Evolutionary conservation across 2,113 vertebrate species (phyloP).

Genomic region (Trichechus manatus): DNA sequence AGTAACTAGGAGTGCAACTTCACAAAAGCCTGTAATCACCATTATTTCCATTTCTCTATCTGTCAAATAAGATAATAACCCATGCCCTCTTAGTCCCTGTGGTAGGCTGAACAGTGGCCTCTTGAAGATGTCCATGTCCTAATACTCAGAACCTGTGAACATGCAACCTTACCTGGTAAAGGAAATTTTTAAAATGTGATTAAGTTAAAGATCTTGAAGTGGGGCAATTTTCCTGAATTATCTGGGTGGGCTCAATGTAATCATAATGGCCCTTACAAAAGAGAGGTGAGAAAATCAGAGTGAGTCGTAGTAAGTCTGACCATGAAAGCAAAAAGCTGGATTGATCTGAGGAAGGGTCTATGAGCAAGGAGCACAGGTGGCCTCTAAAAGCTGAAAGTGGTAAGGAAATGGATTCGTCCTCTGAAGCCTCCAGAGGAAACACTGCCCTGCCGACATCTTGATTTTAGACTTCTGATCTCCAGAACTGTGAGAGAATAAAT

Average conservation of each 20-base stretch:
- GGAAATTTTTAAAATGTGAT: neutral
- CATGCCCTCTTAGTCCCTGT: neutral
- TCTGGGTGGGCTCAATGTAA: neutral
- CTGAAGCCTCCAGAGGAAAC: neutral
- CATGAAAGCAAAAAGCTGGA: neutral
- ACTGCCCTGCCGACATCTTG: neutral
- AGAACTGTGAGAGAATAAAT: neutral
- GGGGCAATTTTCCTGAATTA: neutral
- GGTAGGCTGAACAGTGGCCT: neutral
- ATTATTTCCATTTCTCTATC: neutral
- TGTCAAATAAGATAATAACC: neutral
- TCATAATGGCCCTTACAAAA: neutral
- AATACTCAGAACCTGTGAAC: neutral
- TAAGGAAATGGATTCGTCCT: neutral
- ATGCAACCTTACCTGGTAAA: neutral
- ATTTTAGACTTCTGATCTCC: neutral
- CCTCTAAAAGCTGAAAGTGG: neutral
- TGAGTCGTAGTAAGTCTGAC: neutral
- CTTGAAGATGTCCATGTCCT: neutral
- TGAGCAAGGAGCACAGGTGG: neutral
- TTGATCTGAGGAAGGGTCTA: neutral
- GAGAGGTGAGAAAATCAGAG: neutral
- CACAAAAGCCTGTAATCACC: neutral
- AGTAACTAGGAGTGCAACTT: neutral
- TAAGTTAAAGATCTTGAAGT: neutral